A percentile compares a stretch with the other conserved stretches of the same genome.
Evolutionary conservation across 2,888 invertebrate genomes (phyloP).

Genomic region (Phyllotreta striolata): DNA sequence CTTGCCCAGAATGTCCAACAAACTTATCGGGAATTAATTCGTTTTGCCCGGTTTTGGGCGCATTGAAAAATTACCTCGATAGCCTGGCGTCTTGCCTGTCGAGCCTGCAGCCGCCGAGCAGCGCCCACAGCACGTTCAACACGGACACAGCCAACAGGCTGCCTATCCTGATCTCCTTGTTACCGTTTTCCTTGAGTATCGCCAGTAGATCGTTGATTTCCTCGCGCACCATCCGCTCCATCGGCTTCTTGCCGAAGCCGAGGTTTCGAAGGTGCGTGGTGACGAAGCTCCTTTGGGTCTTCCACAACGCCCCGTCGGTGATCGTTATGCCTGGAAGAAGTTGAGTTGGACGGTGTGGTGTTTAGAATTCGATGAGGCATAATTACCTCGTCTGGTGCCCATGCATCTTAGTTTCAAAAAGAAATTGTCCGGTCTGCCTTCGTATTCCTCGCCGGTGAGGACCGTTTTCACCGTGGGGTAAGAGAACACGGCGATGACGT

Average conservation of each 20-base stretch:
- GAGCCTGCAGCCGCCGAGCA: slow-evolving; percentile 64
- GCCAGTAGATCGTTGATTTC: slow-evolving; percentile 63
- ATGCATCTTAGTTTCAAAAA: slow-evolving; percentile 70
- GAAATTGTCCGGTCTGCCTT: slow-evolving; percentile 72
- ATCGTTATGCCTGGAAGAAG: slow-evolving; percentile 65
- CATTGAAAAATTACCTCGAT: slow-evolving; percentile 19
- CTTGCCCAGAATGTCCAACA: slow-evolving; percentile 63
- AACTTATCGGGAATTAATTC: slow-evolving; percentile 49
- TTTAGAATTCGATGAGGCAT: no score
- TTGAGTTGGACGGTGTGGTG: neutral
- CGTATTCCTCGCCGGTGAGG: slow-evolving; percentile 67
- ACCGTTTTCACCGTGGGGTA: slow-evolving; percentile 64
- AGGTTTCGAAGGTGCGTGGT: slow-evolving; percentile 62
- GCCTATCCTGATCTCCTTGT: slow-evolving; percentile 49
- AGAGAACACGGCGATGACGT: slow-evolving; percentile 66
- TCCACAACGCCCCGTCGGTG: slow-evolving; percentile 66
- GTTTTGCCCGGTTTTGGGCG: neutral
- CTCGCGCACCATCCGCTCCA: slow-evolving; percentile 61
- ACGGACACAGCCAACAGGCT: slow-evolving; percentile 65
- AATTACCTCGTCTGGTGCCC: slow-evolving; percentile 66
- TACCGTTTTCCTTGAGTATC: slow-evolving; percentile 45
- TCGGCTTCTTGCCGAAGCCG: slow-evolving; percentile 64
- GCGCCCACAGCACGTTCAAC: slow-evolving; percentile 72
- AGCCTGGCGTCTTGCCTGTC: slow-evolving; percentile 61
- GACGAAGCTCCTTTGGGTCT: slow-evolving; percentile 64